Base-by-base conservation (phyloP, 1,140 invertebrate species). In the Solen grandis region DNA sequence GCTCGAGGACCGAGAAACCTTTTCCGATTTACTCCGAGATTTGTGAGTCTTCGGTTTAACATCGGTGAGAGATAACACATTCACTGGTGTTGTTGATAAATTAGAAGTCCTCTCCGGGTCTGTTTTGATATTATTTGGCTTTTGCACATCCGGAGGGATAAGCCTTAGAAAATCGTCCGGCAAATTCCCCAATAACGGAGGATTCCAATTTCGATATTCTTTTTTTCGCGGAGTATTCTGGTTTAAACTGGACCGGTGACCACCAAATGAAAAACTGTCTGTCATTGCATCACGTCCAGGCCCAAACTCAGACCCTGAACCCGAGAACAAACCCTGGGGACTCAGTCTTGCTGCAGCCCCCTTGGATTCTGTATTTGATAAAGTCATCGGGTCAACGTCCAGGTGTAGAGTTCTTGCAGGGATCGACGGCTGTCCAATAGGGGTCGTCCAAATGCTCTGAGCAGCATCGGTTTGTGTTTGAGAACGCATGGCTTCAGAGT, bases 171-270 rank as follows among this genome's bases (percentile, higher is more conserved):
- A 97, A 88, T 95, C 95, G 38, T 95, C 94, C 2, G 97, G 97
- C 68, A 98, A 90, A 10, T 95, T 95, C 0, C 96, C 96, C 25
- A 98, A 88, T 88, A 98, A 93, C 25, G 96, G 95, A 19, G 97
- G 96, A 84, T 96, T 95, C 96, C 96, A 97, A 65, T 89, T 89
- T 36, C 83, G 72, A 59, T 78, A 89, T 13, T 74, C 82, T 33
- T 62, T 84, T 73, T 86, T 86, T 41, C 77, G 81, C 1, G 62
- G 36, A 27, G 75, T 63, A 10, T 22, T 38, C 31, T 41, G 33
- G 27, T 19, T n/a, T n/a, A n/a, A n/a, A n/a, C n/a, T n/a, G n/a
- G n/a, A n/a, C n/a, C n/a, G n/a, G n/a, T n/a, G n/a, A n/a, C n/a
- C n/a, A n/a, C n/a, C n/a, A n/a, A n/a, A n/a, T n/a, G n/a, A n/a